Evolutionary conservation across 2,113 vertebrate genomes (phyloP).

Genomic region (Megaptera novaeangliae): DNA sequence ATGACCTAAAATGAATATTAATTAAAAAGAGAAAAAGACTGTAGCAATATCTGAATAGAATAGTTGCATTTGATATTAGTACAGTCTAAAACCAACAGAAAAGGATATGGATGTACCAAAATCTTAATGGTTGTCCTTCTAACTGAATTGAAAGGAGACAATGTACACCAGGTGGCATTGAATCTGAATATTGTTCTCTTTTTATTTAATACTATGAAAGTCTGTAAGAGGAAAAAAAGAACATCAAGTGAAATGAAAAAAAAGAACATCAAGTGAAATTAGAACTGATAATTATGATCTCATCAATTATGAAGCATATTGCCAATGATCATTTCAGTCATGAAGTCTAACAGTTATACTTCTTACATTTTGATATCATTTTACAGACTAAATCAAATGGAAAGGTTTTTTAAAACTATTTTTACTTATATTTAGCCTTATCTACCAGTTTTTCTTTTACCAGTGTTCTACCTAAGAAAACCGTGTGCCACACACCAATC

Average conservation of each 20-base stretch:
- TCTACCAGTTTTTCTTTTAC: background rate
- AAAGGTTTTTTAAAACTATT: background rate
- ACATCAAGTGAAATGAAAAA: background rate
- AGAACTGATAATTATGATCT: background rate
- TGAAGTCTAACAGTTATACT: background rate
- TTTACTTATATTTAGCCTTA: constrained; percentile 1
- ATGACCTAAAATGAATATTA: background rate
- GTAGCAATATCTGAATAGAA: background rate
- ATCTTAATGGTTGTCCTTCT: constrained; percentile 60
- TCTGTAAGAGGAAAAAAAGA: constrained; percentile 49
- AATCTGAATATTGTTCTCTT: constrained; percentile 70
- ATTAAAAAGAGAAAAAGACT: background rate
- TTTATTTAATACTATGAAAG: constrained; percentile 69
- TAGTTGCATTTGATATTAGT: background rate
- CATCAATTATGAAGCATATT: background rate
- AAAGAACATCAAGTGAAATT: background rate
- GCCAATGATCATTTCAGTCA: background rate
- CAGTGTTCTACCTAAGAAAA: background rate
- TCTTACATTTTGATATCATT: background rate
- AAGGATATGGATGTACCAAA: constrained; percentile 74
- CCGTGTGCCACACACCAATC: background rate
- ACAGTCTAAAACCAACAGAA: background rate
- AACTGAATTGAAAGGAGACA: constrained; percentile 58
- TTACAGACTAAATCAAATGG: background rate
- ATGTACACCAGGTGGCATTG: constrained; percentile 53